Conservation (phyloP, 2,888 invertebrate species). For the Pollenia amentaria region DNA sequence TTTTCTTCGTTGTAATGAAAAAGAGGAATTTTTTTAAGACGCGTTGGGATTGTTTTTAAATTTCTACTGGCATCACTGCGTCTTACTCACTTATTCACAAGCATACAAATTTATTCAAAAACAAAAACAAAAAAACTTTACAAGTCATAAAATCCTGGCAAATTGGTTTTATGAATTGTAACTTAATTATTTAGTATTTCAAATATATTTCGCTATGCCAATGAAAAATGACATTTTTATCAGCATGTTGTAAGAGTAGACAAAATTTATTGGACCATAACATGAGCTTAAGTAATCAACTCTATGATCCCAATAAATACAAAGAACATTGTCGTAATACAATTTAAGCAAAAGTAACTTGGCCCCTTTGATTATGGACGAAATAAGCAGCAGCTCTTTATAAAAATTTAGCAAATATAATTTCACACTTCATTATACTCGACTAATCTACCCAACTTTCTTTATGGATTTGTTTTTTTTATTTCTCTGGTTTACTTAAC, state of each 20-base stretch:
- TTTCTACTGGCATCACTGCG: too few relatives aligned
- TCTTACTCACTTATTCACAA: background rate
- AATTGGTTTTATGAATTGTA: slow-evolving; percentile 47
- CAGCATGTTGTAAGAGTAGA: slow-evolving; percentile 56
- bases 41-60: too few relatives aligned
- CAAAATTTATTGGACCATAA: slow-evolving; percentile 70
- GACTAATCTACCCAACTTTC: slow-evolving; percentile 66
- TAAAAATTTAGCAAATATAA: slow-evolving; percentile 71
- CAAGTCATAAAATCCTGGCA: slow-evolving; percentile 7
- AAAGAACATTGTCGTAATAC: slow-evolving; percentile 42
- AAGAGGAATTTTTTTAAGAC: too few relatives aligned
- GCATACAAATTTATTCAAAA: background rate
- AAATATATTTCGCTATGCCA: slow-evolving; percentile 47
- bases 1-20: too few relatives aligned
- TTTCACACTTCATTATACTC: slow-evolving; percentile 74
- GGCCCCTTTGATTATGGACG: slow-evolving; percentile 35
- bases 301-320: slow-evolving; percentile 68
- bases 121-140: slow-evolving; percentile 2
- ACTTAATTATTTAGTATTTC: slow-evolving; percentile 55
- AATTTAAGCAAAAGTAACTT: slow-evolving; percentile 51
- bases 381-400: slow-evolving; percentile 52
- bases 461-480: background rate
- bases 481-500: background rate
- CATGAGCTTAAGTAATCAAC: slow-evolving; percentile 70
- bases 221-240: slow-evolving; percentile 65